These are phyloP conservation scores for Diorhabda sublineata DNA, from an alignment of 1,140 invertebrate genomes.

Conservation along the genomic window DNA sequence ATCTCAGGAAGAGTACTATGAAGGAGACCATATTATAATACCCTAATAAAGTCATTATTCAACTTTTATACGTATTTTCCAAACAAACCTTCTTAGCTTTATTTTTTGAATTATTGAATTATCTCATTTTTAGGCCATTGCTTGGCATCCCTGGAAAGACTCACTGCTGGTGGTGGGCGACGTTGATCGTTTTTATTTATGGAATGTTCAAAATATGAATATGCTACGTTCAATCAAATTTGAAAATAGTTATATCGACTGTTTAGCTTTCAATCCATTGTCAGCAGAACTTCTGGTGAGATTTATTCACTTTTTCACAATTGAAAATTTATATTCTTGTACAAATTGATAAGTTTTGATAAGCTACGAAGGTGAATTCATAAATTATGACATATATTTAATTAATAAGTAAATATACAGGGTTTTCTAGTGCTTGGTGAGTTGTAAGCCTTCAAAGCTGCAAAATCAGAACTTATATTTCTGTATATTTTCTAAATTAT, in stretches of 20 bases:
- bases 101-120: neutral
- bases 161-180: slow-evolving; percentile 21
- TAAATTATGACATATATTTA: neutral
- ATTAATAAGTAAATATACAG: neutral
- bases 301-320: slow-evolving; percentile 5
- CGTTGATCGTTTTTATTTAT: slow-evolving; percentile 5
- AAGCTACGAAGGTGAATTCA: neutral
- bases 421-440: neutral
- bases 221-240: neutral
- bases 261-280: slow-evolving; percentile 22
- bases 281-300: slow-evolving; percentile 26
- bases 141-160: slow-evolving; percentile 26
- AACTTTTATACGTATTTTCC: too few species aligned
- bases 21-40: too few species aligned
- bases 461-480: neutral
- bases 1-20: too few species aligned
- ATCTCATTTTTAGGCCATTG: slow-evolving; percentile 16
- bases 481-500: neutral
- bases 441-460: neutral
- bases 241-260: slow-evolving; percentile 16
- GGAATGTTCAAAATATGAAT: slow-evolving; percentile 19
- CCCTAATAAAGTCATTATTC: too few species aligned
- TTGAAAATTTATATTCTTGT: slow-evolving; percentile 5
- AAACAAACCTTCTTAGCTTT: too few species aligned
- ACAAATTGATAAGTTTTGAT: neutral